Evolutionary conservation across 2,888 invertebrate genomes (phyloP), one percentile per base, ranked within the genome.

Genomic region (Yponomeuta sedellus): DNA sequence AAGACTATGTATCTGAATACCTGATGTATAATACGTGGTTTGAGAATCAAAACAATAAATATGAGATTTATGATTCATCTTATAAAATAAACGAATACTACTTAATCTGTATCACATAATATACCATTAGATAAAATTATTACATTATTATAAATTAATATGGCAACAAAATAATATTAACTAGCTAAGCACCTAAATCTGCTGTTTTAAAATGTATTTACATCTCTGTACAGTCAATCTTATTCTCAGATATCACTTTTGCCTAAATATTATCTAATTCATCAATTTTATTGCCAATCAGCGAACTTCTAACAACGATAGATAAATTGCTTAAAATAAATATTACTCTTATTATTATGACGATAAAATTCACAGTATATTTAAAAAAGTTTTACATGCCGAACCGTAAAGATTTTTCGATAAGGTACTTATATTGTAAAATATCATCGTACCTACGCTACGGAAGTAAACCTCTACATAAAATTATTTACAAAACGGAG

Each of bases 91-190:
- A 75, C 78, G 77, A 81, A 84, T 83, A 74, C 68, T 74, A 76
- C 77, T 80, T 83, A 77, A 75, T 79, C 77, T 83, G 79, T 89
- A 88, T 90, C 89, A 89, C 89, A 90, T 88, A 86, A 87, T 71
- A 82, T 84, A 67, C n/a, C 61, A 25, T 66, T 78, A 82, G 75
- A 84, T 85, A 85, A 85, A 85, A 86, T 86, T 86, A 85, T 84
- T 88, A 90, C 87, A 89, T 89, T 85, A 81, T 84, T 87, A 87
- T 84, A 79, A 83, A 62, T 87, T 90, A 90, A 89, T 91, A 91
- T 91, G 91, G 91, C 91, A 91, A 91, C 90, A 85, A 87, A 89
- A 89, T 83, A 86, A 82, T 61, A 85, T 86, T 85, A 84, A 83
- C 84, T 86, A 85, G 81, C 89, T 88, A 89, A 86, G 87, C 88